A percentile compares a stretch with the other conserved stretches of the same genome.
Conservation (phyloP, 2,888 invertebrate species). For the Eurytoma californica region DNA sequence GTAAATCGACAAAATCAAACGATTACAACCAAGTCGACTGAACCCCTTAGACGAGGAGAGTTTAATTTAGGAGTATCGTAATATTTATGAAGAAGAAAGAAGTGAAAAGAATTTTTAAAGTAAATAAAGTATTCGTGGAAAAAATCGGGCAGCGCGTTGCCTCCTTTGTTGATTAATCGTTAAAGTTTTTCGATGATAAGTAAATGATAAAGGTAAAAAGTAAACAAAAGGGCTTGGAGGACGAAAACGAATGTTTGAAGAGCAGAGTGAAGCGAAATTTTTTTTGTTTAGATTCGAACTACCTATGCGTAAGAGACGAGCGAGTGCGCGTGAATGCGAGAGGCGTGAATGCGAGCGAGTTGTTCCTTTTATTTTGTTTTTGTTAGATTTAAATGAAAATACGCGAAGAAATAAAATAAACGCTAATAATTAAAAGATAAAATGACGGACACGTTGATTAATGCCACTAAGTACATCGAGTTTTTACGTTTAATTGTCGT, state of each 20-base stretch:
- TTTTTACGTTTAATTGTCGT: constrained; percentile 53
- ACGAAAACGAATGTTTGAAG: constrained; percentile 32
- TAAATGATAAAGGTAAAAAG: constrained; percentile 9
- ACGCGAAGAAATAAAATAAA: too few relatives aligned
- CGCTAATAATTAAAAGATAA: too few relatives aligned
- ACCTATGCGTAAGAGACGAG: constrained; percentile 36
- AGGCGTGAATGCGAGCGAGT: not conserved
- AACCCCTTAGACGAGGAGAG: constrained; percentile 52
- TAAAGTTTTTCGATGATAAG: constrained; percentile 50
- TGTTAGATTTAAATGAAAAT: too few relatives aligned
- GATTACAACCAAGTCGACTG: constrained; percentile 42
- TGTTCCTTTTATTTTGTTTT: not conserved
- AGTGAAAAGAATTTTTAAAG: constrained; percentile 32
- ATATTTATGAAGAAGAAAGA: constrained; percentile 29
- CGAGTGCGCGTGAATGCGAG: constrained; percentile 7
- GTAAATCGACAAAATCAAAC: constrained; percentile 48
- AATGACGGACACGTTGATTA: constrained; percentile 7
- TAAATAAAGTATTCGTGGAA: not conserved
- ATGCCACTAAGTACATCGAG: constrained; percentile 45
- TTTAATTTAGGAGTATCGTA: constrained; percentile 53
- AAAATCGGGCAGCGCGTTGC: constrained; percentile 41
- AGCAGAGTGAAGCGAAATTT: constrained; percentile 25
- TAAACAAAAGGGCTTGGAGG: constrained; percentile 37
- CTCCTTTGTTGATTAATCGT: constrained; percentile 55
- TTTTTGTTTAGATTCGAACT: constrained; percentile 26